Conservation (phyloP, 2,113 vertebrate genomes). For the Isurus oxyrinchus region DNA sequence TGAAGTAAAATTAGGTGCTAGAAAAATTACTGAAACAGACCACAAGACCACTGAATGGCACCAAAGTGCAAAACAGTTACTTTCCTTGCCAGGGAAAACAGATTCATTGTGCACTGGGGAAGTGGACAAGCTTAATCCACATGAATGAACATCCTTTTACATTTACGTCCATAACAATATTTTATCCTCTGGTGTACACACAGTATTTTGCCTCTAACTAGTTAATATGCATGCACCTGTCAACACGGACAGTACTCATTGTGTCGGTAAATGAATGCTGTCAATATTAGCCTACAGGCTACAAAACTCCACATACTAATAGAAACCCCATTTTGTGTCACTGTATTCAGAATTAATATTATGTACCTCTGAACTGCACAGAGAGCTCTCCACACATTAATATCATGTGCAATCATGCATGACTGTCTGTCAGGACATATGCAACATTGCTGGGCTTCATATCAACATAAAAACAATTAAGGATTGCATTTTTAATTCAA, state of each 20-base stretch:
- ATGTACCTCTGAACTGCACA: background rate
- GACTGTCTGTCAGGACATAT: background rate
- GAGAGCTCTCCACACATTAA: background rate
- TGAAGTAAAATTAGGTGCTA: background rate
- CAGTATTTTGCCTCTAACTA: background rate
- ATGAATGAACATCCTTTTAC: background rate
- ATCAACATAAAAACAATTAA: background rate
- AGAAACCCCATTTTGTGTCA: background rate
- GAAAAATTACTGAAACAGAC: background rate
- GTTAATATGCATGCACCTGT: slow-evolving; percentile 13
- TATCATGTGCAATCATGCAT: slow-evolving; percentile 20
- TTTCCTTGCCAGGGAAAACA: background rate
- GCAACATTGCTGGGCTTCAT: background rate
- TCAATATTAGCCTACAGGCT: slow-evolving; percentile 20
- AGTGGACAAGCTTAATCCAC: background rate
- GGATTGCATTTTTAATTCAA: background rate
- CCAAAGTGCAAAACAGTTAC: background rate
- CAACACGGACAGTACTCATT: slow-evolving; percentile 10
- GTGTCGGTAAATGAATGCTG: slow-evolving; percentile 14
- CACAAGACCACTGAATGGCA: background rate
- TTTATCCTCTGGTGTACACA: slow-evolving; percentile 9
- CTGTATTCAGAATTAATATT: background rate
- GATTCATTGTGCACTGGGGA: background rate
- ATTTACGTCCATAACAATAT: background rate
- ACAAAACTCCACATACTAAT: background rate